Evolutionary conservation across 2,113 vertebrate species (phyloP).

Genomic region (Stigmatopora nigra): DNA sequence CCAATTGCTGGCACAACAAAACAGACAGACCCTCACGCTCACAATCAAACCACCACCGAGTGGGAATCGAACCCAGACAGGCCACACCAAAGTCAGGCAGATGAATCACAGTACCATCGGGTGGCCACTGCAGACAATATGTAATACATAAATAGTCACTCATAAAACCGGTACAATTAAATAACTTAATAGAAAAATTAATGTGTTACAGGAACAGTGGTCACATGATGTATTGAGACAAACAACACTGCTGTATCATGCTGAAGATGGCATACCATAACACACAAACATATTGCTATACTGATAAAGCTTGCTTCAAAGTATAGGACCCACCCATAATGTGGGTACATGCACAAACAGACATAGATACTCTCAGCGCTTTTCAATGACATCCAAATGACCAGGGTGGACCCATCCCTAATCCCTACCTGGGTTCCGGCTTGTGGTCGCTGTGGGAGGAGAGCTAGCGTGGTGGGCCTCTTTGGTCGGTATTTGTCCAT

Average conservation of each 20-base stretch:
- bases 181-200: not conserved
- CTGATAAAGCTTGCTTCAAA: not conserved
- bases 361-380: not conserved
- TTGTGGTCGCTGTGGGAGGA: slow-evolving; percentile 6
- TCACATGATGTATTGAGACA: not conserved
- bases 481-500: slow-evolving; percentile 14
- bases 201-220: not conserved
- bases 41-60: too few relatives aligned
- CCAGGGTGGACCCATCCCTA: slow-evolving; percentile 4
- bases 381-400: not conserved
- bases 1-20: too few relatives aligned
- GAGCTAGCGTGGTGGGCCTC: slow-evolving; percentile 11
- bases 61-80: too few relatives aligned
- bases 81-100: too few relatives aligned
- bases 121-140: too few relatives aligned
- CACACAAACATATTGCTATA: not conserved
- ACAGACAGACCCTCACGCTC: too few relatives aligned
- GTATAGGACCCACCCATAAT: not conserved
- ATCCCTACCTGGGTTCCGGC: slow-evolving; percentile 10
- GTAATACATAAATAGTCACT: too few relatives aligned
- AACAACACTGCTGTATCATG: slow-evolving; percentile 7
- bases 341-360: not conserved
- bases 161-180: not conserved
- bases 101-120: too few relatives aligned
- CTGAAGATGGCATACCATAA: not conserved